Evolutionary conservation across 2,113 vertebrate species (phyloP).

Genomic region (Thymallus thymallus): DNA sequence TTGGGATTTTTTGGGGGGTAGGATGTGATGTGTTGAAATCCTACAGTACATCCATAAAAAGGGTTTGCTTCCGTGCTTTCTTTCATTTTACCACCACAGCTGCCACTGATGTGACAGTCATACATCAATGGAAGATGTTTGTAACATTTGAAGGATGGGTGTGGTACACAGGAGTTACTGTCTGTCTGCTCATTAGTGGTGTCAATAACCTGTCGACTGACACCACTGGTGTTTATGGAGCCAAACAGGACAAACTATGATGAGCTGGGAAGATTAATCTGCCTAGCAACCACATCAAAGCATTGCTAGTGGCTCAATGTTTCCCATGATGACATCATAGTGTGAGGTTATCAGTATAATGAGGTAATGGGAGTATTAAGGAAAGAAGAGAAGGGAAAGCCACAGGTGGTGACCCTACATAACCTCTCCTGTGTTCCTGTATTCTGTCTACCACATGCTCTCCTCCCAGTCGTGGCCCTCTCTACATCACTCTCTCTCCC

Average conservation of each 20-base stretch:
- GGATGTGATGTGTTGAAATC: not conserved
- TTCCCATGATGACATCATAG: not conserved
- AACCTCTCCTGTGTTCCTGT: not conserved
- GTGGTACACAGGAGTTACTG: not conserved
- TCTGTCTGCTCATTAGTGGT: not conserved
- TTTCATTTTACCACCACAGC: not conserved
- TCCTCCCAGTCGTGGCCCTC: not conserved
- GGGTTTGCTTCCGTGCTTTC: not conserved
- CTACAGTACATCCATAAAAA: not conserved
- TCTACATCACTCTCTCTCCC: too few relatives aligned
- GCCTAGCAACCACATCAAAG: not conserved
- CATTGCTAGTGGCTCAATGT: not conserved
- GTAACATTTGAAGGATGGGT: not conserved
- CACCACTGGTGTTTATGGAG: not conserved
- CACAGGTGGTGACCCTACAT: not conserved
- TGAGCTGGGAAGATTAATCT: not conserved
- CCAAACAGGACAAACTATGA: not conserved
- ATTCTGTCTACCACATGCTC: not conserved
- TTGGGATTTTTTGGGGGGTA: too few relatives aligned
- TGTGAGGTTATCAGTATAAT: not conserved
- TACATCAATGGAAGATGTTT: not conserved
- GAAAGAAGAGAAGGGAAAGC: not conserved
- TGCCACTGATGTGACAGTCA: not conserved
- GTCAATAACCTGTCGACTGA: not conserved
- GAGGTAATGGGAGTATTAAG: not conserved